Conservation (phyloP, 2,888 invertebrate genomes). For the Cataglyphis rosenhaueri region DNA sequence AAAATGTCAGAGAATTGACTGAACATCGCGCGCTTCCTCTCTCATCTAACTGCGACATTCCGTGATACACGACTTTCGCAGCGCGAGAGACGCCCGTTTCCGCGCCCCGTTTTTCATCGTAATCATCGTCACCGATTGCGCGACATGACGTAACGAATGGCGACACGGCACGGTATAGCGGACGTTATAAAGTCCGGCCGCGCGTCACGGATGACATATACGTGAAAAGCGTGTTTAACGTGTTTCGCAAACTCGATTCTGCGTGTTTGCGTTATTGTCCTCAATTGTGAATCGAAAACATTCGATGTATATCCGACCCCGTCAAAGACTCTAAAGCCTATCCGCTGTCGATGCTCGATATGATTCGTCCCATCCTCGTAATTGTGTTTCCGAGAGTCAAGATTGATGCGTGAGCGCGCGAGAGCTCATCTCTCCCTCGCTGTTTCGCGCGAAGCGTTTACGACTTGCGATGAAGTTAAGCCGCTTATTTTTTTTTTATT, state of each 20-base stretch:
- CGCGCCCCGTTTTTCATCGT: conserved; percentile 42
- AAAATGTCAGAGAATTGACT: conserved; percentile 35
- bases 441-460: neutral
- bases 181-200: conserved; percentile 52
- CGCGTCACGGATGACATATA: conserved; percentile 44
- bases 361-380: conserved; percentile 7
- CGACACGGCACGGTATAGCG: conserved; percentile 34
- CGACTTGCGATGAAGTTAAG: neutral
- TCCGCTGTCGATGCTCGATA: neutral
- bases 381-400: conserved; percentile 11
- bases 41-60: neutral
- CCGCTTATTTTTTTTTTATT: neutral
- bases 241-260: conserved; percentile 16
- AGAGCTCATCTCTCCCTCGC: neutral
- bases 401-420: neutral
- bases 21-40: neutral
- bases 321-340: neutral
- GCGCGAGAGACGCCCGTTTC: conserved; percentile 24
- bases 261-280: conserved; percentile 15
- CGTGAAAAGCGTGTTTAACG: conserved; percentile 52
- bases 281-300: conserved; percentile 37
- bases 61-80: conserved; percentile 42
- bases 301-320: conserved; percentile 15
- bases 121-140: conserved; percentile 54
- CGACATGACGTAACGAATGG: conserved; percentile 51